phyloP scores from a whole-genome alignment of 2,888 invertebrate genomes.

The Oscheius myriophilus region DNA sequence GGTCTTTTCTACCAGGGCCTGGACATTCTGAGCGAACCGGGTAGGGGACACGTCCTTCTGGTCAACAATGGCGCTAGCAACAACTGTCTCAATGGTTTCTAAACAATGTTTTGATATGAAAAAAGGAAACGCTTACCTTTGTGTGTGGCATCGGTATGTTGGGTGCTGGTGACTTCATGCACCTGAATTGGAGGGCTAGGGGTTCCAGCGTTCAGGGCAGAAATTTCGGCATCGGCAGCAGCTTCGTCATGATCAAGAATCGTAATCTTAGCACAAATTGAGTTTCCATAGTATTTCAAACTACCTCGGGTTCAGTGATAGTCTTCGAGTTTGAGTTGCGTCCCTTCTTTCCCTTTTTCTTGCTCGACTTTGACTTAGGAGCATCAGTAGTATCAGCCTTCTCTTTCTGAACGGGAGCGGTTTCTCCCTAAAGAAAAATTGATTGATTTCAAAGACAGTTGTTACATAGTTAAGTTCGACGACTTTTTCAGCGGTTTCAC shows the following conservation, averaged over 20 bases:
- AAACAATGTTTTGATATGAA: not conserved
- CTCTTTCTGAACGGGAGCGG: slow-evolving; percentile 10
- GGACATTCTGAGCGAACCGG: slow-evolving; percentile 54
- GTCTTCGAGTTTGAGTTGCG: slow-evolving; percentile 36
- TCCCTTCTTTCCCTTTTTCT: slow-evolving; percentile 38
- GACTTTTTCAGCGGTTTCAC: not conserved
- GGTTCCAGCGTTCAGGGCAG: slow-evolving; percentile 41
- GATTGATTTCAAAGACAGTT: too few species aligned
- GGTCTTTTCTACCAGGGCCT: slow-evolving; percentile 48
- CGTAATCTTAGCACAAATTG: not conserved
- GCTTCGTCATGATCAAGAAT: slow-evolving; percentile 35
- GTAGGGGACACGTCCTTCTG: slow-evolving; percentile 47
- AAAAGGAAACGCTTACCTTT: slow-evolving; percentile 21
- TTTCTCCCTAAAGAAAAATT: too few species aligned
- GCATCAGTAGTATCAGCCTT: slow-evolving; percentile 22
- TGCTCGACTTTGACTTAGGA: slow-evolving; percentile 22
- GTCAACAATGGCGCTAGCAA: slow-evolving; percentile 37
- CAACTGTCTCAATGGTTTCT: slow-evolving; percentile 40
- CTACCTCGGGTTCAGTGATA: slow-evolving; percentile 23
- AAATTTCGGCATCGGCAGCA: slow-evolving; percentile 46
- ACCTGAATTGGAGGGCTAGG: slow-evolving; percentile 55
- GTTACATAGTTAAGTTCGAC: not conserved
- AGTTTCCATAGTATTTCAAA: not conserved
- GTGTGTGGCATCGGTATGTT: slow-evolving; percentile 33
- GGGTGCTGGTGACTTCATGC: slow-evolving; percentile 49